phyloP scores from a whole-genome alignment of 2,113 vertebrate species.

The Mionectes macconnelli region DNA sequence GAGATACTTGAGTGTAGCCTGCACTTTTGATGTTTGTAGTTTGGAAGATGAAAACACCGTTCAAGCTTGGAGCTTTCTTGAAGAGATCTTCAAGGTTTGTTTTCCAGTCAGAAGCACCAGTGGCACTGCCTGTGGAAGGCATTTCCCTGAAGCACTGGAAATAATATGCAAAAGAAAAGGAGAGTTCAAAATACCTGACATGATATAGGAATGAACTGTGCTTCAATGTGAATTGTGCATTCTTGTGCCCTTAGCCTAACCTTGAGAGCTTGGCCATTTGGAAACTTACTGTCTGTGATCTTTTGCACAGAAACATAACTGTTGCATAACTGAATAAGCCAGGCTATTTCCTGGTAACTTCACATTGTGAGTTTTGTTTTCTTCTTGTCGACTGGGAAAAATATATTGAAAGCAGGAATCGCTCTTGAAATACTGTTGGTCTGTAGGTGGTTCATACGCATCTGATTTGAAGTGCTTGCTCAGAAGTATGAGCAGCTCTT shows the following conservation, averaged over 20 bases:
- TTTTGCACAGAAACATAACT: neutral
- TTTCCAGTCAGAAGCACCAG: neutral
- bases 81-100: neutral
- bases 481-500: neutral
- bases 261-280: neutral
- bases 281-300: neutral
- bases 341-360: neutral
- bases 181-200: neutral
- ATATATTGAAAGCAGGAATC: neutral
- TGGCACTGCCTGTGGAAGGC: neutral
- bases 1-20: neutral
- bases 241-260: neutral
- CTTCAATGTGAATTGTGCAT: accelerated
- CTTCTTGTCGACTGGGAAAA: neutral
- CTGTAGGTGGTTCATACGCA: slow-evolving; percentile 25
- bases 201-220: neutral
- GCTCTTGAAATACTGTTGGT: neutral
- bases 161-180: neutral
- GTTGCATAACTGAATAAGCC: neutral
- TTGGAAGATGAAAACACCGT: neutral
- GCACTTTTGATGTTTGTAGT: neutral
- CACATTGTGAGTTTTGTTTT: slow-evolving; percentile 7
- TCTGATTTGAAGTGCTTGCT: neutral
- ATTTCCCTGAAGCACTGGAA: neutral
- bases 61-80: neutral